Conservation (phyloP, 2,888 invertebrate species). For the Brachyopa scutellaris region DNA sequence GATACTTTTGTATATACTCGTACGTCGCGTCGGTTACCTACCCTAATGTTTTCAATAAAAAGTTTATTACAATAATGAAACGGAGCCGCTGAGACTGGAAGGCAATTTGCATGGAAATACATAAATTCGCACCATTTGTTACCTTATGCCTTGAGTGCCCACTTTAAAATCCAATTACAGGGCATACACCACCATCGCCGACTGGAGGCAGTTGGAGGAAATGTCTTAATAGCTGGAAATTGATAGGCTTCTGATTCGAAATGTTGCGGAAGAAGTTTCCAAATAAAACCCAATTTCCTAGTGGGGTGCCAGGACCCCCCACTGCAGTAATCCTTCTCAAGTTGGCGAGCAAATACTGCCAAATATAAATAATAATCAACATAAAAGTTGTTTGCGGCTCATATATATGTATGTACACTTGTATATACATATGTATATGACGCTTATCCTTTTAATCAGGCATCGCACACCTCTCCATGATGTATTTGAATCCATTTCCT, state of each 20-base stretch:
- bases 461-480: constrained; percentile 60
- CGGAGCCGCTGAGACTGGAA: constrained; percentile 25
- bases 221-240: constrained; percentile 60
- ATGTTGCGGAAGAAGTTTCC: constrained; percentile 21
- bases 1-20: constrained; percentile 20
- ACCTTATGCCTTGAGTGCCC: constrained; percentile 33
- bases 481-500: constrained; percentile 54
- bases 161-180: constrained; percentile 62
- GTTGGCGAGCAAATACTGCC: constrained; percentile 35
- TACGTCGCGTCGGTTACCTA: neutral
- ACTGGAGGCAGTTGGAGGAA: constrained; percentile 19
- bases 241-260: constrained; percentile 40
- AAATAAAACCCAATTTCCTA: constrained; percentile 10
- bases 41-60: constrained; percentile 48
- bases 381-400: constrained; percentile 50
- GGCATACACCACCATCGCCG: constrained; percentile 30
- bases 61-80: constrained; percentile 57
- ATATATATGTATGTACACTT: neutral
- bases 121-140: constrained; percentile 67
- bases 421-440: neutral
- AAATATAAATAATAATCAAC: constrained; percentile 70
- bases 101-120: constrained; percentile 65
- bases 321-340: constrained; percentile 8
- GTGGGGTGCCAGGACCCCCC: neutral
- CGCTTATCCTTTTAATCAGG: constrained; percentile 68